These are phyloP conservation scores for Pangasius macronema DNA, from an alignment of 2,797 vertebrate species.

Conservation along the genomic window DNA sequence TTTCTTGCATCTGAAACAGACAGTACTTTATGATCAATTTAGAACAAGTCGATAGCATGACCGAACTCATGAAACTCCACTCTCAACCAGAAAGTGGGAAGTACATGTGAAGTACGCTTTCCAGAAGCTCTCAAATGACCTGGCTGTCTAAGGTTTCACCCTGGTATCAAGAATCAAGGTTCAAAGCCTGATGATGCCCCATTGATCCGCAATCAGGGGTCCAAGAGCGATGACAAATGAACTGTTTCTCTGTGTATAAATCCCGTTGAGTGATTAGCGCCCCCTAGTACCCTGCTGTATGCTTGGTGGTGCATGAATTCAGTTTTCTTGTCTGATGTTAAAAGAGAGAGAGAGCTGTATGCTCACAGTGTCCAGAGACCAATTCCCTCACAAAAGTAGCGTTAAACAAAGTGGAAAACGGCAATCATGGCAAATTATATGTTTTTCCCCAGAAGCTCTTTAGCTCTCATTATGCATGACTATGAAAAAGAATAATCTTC, in stretches of 20 bases:
- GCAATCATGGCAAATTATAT: neutral
- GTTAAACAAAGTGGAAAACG: neutral
- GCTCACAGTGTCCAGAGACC: neutral
- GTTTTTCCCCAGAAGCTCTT: neutral
- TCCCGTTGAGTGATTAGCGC: too few relatives aligned
- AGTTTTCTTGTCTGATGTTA: neutral
- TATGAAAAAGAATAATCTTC: neutral
- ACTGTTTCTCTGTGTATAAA: neutral
- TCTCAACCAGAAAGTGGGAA: neutral
- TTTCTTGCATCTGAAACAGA: neutral
- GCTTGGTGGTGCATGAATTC: neutral
- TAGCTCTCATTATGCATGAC: neutral
- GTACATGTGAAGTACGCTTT: neutral
- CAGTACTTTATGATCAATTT: neutral
- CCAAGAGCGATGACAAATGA: neutral
- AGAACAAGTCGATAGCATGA: too few relatives aligned
- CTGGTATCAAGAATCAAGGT: neutral
- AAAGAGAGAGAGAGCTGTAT: neutral
- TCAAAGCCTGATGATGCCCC: neutral
- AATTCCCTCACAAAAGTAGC: too few relatives aligned
- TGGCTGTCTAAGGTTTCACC: neutral
- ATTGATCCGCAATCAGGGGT: neutral
- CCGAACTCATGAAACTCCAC: too few relatives aligned
- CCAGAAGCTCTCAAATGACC: neutral
- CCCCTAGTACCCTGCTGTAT: neutral